These are phyloP conservation scores for Morelia viridis DNA, from an alignment of 2,797 vertebrate species.

Conservation along the genomic window DNA sequence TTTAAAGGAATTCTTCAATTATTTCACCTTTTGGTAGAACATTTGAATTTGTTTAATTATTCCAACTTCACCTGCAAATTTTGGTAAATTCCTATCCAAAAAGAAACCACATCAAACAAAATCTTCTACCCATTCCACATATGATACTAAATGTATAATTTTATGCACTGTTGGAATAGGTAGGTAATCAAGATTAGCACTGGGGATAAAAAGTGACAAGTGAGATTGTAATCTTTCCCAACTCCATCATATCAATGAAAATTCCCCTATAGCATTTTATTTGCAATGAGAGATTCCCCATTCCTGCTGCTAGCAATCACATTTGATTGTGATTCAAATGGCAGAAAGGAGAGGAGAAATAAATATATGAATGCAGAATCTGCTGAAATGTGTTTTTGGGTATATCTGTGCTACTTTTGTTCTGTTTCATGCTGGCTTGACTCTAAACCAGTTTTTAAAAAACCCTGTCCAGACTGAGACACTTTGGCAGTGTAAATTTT, in stretches of 20 bases:
- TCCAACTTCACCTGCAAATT: not conserved
- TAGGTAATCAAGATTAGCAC: not conserved
- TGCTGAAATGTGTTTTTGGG: not conserved
- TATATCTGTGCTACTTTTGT: not conserved
- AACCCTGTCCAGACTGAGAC: not conserved
- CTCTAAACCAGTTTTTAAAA: not conserved
- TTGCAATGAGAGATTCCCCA: not conserved
- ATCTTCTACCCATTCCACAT: not conserved
- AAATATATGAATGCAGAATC: not conserved
- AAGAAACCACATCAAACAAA: not conserved
- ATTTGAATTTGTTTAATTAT: not conserved
- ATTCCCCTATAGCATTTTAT: not conserved
- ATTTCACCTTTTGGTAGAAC: not conserved
- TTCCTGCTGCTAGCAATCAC: not conserved
- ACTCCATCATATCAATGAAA: not conserved
- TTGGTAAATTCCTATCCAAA: not conserved
- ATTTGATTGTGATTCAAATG: not conserved
- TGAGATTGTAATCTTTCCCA: not conserved
- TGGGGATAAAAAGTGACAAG: not conserved
- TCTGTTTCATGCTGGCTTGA: not conserved
- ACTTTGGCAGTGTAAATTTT: not conserved
- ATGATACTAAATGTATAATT: not conserved
- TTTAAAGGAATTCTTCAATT: not conserved
- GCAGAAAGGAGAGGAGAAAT: not conserved
- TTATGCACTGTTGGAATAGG: not conserved